Percentiles rank a stretch among this genome's conserved stretches.
Evolutionary conservation across 92 coral and sea anemone genomes (phyloP).

Genomic region (Epizoanthus ramosus): DNA sequence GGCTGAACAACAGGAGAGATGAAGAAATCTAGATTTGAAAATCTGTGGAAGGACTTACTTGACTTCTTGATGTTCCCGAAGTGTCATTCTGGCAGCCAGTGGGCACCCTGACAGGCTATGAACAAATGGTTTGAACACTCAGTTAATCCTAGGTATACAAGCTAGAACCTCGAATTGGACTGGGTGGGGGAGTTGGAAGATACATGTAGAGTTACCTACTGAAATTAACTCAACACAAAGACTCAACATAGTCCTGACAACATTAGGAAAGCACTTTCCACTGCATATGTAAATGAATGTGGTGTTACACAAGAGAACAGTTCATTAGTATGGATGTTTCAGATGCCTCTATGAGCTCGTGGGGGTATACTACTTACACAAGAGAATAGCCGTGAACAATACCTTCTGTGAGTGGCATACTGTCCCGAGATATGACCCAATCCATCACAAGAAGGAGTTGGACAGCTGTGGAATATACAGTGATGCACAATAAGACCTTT

Average conservation of each 20-base stretch:
- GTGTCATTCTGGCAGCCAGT: slow-evolving; percentile 82
- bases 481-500: neutral
- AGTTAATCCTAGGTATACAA: neutral
- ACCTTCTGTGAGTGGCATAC: slow-evolving; percentile 99
- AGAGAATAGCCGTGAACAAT: neutral
- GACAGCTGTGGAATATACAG: slow-evolving; percentile 64
- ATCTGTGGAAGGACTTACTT: slow-evolving; percentile 51
- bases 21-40: neutral
- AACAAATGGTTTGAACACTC: neutral
- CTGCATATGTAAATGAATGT: too few relatives aligned
- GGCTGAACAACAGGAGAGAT: neutral
- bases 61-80: slow-evolving; percentile 91
- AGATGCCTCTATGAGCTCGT: too few relatives aligned
- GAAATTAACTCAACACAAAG: too few relatives aligned
- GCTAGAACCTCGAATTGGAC: too few relatives aligned
- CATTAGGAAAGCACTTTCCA: too few relatives aligned
- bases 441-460: slow-evolving; percentile 98
- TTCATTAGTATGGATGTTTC: too few relatives aligned
- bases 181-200: neutral
- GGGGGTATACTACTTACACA: too few relatives aligned
- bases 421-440: slow-evolving; percentile 96
- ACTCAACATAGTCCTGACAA: too few relatives aligned
- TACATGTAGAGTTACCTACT: too few relatives aligned
- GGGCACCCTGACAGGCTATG: slow-evolving; percentile 71
- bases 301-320: neutral